Conservation (phyloP, 2,113 vertebrate species). For the Platycercus adscitus region DNA sequence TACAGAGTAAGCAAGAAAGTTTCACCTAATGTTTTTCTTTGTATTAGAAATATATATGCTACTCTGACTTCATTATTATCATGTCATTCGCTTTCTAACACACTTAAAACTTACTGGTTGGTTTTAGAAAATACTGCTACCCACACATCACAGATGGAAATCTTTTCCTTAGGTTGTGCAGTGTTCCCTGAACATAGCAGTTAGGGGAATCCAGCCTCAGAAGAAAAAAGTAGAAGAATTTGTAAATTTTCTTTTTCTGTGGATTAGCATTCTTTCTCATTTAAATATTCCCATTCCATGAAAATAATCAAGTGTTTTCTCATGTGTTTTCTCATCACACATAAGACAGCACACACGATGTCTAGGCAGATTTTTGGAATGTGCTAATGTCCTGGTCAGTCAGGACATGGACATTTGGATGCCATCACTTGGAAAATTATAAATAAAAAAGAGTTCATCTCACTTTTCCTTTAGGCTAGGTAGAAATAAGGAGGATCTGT, state of each 20-base stretch:
- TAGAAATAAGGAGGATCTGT: not conserved
- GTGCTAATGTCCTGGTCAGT: not conserved
- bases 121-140: not conserved
- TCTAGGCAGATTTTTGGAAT: not conserved
- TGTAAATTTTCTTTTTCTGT: not conserved
- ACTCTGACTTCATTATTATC: not conserved
- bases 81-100: not conserved
- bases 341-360: fast-evolving
- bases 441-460: not conserved
- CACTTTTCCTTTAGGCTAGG: not conserved
- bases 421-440: not conserved
- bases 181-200: fast-evolving
- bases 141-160: not conserved
- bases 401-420: not conserved
- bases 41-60: not conserved
- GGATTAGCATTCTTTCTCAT: not conserved
- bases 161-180: not conserved
- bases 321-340: not conserved
- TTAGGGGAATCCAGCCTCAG: not conserved
- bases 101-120: not conserved
- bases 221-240: not conserved
- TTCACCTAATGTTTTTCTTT: not conserved
- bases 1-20: not conserved
- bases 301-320: not conserved
- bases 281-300: not conserved